phyloP scores from a whole-genome alignment of 2,888 invertebrate species.

The Tinea semifulvella region DNA sequence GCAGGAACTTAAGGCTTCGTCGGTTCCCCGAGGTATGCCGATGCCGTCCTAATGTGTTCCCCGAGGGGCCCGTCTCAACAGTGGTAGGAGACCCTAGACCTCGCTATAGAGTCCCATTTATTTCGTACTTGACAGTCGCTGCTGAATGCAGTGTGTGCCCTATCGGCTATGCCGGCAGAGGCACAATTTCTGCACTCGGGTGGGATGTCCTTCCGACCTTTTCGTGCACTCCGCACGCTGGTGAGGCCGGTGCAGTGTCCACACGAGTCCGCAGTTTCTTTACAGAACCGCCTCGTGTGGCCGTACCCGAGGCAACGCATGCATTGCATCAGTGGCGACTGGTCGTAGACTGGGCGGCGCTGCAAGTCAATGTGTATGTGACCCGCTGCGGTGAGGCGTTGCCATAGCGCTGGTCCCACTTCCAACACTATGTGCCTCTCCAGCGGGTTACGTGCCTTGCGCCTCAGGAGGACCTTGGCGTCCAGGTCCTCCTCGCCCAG shows the following conservation, averaged over 20 bases:
- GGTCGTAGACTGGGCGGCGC: conserved; percentile 1
- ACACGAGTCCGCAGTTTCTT: conserved; percentile 19
- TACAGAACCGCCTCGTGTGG: conserved; percentile 22
- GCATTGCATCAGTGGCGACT: conserved; percentile 17
- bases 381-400: conserved; percentile 14
- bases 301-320: too few relatives aligned
- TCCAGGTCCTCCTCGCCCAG: conserved; percentile 10
- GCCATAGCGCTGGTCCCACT: conserved; percentile 18
- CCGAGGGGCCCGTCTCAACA: too few relatives aligned
- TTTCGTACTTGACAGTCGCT: conserved; percentile 15
- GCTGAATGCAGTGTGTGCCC: conserved; percentile 16
- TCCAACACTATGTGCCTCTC: conserved; percentile 21
- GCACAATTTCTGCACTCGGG: conserved; percentile 18
- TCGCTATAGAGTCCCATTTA: conserved; percentile 23
- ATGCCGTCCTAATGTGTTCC: too few relatives aligned
- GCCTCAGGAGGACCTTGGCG: conserved; percentile 19
- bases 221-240: conserved; percentile 17
- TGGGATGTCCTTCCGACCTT: not conserved
- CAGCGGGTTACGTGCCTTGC: conserved; percentile 20
- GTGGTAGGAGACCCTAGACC: conserved; percentile 20
- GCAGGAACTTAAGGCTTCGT: conserved; percentile 14
- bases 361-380: conserved; percentile 11
- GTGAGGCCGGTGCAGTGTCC: conserved; percentile 22
- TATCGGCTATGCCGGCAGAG: not conserved
- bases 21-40: not conserved